Evolutionary conservation across 2,888 invertebrate genomes (phyloP), one percentile per base, ranked within the genome.

Genomic region (Agrypnus murinus): DNA sequence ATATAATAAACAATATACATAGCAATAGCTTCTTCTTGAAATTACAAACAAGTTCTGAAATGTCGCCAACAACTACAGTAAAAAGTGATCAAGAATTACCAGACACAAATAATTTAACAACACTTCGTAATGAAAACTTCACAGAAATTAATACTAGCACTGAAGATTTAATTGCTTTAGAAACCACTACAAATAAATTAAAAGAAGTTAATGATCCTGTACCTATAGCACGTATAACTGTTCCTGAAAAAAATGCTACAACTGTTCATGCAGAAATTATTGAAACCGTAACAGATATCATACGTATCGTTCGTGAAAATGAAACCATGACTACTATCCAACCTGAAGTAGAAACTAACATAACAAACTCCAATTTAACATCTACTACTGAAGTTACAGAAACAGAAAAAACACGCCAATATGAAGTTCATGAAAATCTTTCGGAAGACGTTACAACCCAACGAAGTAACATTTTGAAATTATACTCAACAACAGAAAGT

Each of bases 161-260:
- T 9, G 85, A 85, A 78, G 84, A 85, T 74, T 77, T 85, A 34
- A 75, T 85, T 34, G 84, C 84, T 4, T 76, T 84, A 75, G 85
- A 85, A 77, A 84, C 84, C 0, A 85, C 84, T 3, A 85, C 84
- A 0, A 80, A 78, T 40, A 71, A 74, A 32, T 63, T 77, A 43
- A 73, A 76, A 31, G 65, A 64, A 1, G 15, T 45, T 0, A 43
- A 34, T 17, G 55, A 19, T 19, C 32, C 46, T n/a, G 34, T 12
- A 38, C 19, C 48, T 34, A 3, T 36, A 0, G 62, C 25, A 55
- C 74, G 68, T 38, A 74, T 36, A 38, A 69, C 45, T 43, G 65
- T 31, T 31, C 17, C 48, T 60, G 19, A 53, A 45, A 64, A 64
- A 36, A 72, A 69, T 48, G 66, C 34, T 7, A 65, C 77, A 7